Evolutionary conservation across 2,888 invertebrate genomes (phyloP), one percentile per base, ranked within the genome.

Genomic region (Rhingia rostrata): DNA sequence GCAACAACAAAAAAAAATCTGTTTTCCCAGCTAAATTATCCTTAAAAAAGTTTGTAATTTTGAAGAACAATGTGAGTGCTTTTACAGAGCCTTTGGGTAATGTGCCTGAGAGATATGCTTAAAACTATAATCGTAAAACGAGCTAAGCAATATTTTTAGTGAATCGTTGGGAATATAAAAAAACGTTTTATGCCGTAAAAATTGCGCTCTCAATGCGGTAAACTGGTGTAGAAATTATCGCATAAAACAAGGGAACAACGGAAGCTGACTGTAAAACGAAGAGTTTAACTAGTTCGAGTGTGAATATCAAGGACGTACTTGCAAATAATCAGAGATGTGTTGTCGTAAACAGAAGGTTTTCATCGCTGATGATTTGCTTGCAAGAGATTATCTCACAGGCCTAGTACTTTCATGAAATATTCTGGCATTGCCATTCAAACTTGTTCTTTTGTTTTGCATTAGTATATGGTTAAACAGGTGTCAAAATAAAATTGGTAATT

Each of bases 41-140:
- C 47, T n/a, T 12, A 37, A 6, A 14, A 54, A n/a, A 45, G 41
- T 32, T n/a, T 22, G 70, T 58, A 58, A 74, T 66, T 58, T 58
- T 39, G 49, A 39, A 33, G 58, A 60, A 60, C 49, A 51, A 74
- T 66, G 41, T 49, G 10, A 53, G 35, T 12, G 72, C 32, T 73
- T 54, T 22, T 2, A 22, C 22, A 22, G 22, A 30, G 30, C 22
- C 14, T 49, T 49, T 7, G 51, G 39, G 60, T 63, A 43, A 61
- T 53, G 37, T 47, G 10, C 12, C 43, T 43, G 43, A 12, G 6
- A 45, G 37, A 73, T 73, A 74, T 63, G 14, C 22, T 32, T 39
- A 47, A 58, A 51, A 53, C 60, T 67, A 69, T 69, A 67, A 69
- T 37, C 60, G 45, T 67, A 75, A 67, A 75, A 60, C 66, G 67